phyloP scores from a whole-genome alignment of 30 jellyfish, hydroid and myxozoan genomes.

The Sanderia malayensis region DNA sequence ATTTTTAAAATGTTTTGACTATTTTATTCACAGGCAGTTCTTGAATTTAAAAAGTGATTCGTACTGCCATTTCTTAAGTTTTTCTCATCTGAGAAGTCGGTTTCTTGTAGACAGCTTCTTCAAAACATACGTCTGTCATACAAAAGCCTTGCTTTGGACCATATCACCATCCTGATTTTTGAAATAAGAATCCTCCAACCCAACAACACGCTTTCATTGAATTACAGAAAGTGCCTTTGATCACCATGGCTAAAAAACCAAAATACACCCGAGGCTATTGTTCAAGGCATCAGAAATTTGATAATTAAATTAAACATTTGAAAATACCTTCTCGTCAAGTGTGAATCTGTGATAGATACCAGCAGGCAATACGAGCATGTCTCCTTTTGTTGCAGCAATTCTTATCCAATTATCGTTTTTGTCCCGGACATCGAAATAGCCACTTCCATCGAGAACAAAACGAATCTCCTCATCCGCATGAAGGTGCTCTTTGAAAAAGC shows the following conservation, averaged over 20 bases:
- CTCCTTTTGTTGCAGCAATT: conserved; percentile 55
- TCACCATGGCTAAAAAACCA: background rate
- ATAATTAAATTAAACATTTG: background rate
- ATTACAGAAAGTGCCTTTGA: background rate
- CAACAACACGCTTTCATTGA: background rate
- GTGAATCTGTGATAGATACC: conserved; percentile 77
- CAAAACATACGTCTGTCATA: no score
- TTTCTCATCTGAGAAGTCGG: no score
- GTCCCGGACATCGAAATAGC: conserved; percentile 68
- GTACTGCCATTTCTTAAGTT: no score
- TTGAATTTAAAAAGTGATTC: no score
- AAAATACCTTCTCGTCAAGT: conserved; percentile 29
- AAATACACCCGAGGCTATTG: background rate
- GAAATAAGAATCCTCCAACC: background rate
- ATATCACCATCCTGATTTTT: background rate
- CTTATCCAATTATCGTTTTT: conserved; percentile 62
- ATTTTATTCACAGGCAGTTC: no score
- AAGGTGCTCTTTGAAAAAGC: conserved; percentile 55
- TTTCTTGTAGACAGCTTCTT: no score
- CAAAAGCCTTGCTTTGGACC: background rate
- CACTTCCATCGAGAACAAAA: conserved; percentile 68
- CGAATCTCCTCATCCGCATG: conserved; percentile 74
- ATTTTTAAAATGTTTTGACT: no score
- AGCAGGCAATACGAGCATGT: conserved; percentile 59
- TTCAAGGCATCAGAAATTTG: background rate